Evolutionary conservation across 2,888 invertebrate species (phyloP).

Genomic region (Papilio demoleus): DNA sequence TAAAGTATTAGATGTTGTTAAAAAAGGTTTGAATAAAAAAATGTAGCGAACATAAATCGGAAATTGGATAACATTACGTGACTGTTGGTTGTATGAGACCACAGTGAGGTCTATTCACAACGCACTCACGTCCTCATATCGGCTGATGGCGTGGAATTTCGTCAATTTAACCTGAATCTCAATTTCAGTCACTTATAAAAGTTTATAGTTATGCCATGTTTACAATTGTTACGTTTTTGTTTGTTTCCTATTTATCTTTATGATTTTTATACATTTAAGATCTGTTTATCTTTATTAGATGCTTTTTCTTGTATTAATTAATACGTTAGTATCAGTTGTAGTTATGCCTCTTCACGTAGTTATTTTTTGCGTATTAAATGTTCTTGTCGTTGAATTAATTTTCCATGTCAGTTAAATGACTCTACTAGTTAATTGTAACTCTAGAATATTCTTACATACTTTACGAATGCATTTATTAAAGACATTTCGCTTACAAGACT

Average conservation of each 20-base stretch:
- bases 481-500: slow-evolving; percentile 32
- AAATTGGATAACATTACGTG: slow-evolving; percentile 55
- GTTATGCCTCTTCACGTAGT: too few relatives aligned
- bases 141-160: slow-evolving; percentile 55
- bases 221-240: not conserved
- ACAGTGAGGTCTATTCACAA: slow-evolving; percentile 50
- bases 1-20: slow-evolving; percentile 15
- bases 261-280: not conserved
- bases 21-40: slow-evolving; percentile 46
- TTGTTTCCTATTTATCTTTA: not conserved
- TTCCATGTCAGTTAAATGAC: too few relatives aligned
- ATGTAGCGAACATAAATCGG: slow-evolving; percentile 47
- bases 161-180: slow-evolving; percentile 39
- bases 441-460: slow-evolving; percentile 17
- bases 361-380: not conserved
- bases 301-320: too few relatives aligned
- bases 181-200: slow-evolving; percentile 30
- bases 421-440: too few relatives aligned
- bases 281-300: not conserved
- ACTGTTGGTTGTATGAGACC: slow-evolving; percentile 49
- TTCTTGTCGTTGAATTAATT: too few relatives aligned
- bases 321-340: too few relatives aligned
- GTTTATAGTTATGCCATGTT: slow-evolving; percentile 18
- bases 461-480: slow-evolving; percentile 17
- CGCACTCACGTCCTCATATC: slow-evolving; percentile 52